Evolutionary conservation across 1,140 invertebrate genomes (phyloP), one percentile per base, ranked within the genome.

Genomic region (Drosophila pseudoananassae): DNA sequence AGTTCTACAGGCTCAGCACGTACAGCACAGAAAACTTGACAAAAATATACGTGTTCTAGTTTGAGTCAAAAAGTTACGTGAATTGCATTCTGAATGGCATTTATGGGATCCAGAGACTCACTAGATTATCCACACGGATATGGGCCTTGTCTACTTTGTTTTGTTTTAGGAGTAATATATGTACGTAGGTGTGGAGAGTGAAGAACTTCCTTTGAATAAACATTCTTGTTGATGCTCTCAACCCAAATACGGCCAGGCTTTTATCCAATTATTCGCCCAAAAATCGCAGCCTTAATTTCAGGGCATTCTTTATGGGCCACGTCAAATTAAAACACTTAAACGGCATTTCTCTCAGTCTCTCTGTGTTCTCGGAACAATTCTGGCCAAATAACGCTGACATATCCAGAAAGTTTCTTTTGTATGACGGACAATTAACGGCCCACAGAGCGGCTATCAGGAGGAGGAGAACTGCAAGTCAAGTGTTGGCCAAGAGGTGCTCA

Each of bases 41-140:
- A 20, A 20, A 25, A 49, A 51, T 76, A 71, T 76, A 84, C 77
- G 73, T 88, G 83, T 87, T 87, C 83, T 87, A 87, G 83, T 87
- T 87, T 83, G 83, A 17, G 47, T 51, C 56, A 12, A 45, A 63
- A 63, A 78, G 83, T 87, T 87, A 87, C 83, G 83, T 87, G 83
- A 54, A 65, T 47, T 17, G 83, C 66, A 76, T 87, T 60, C 47
- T 57, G 40, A 59, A 31, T 70, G 66, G 31, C 43, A 47, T 38
- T 55, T 68, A 69, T 69, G 50, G 50, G 8, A 25, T 8, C 14
- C 10, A 1, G n/a, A 66, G 63, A 56, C 68, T 56, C 29, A 46
- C 63, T 68, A 63, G 43, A 55, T 68, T 20, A 68, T 54, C 65
- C 49, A 36, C 38, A 69, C 65, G 65, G 65, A 69, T 69, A 40